These are phyloP conservation scores for Condylura cristata DNA, from an alignment of 2,113 vertebrate species.

Conservation along the genomic window DNA sequence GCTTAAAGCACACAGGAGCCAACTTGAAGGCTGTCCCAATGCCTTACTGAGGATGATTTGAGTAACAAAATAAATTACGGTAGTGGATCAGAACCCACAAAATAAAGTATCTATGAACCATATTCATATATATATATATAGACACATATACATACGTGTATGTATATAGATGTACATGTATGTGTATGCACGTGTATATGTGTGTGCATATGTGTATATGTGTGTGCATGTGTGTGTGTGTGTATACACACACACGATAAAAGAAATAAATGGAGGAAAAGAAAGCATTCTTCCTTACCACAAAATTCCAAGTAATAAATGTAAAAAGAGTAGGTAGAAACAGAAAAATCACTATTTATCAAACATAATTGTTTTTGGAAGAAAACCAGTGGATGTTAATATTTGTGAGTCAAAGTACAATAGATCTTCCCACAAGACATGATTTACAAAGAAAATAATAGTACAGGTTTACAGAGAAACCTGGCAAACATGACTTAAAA, in stretches of 20 bases:
- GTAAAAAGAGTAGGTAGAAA: not conserved
- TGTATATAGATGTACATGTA: too few relatives aligned
- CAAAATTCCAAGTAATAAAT: not conserved
- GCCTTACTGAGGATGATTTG: not conserved
- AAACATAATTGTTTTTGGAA: not conserved
- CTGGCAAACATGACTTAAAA: not conserved
- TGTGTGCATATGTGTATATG: too few relatives aligned
- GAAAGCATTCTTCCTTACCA: not conserved
- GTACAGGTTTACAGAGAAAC: not conserved
- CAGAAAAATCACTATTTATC: conserved; percentile 29
- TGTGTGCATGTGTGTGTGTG: too few relatives aligned
- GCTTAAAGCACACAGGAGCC: not conserved
- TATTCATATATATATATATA: not conserved
- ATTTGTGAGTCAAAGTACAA: not conserved
- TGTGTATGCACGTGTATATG: too few relatives aligned
- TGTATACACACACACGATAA: too few relatives aligned
- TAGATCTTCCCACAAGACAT: not conserved
- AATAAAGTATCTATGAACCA: not conserved
- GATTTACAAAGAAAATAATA: conserved; percentile 8
- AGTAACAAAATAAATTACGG: not conserved
- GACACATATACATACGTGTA: too few relatives aligned
- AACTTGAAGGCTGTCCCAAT: not conserved
- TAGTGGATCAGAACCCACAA: not conserved
- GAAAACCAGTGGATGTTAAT: not conserved
- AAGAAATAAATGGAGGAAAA: not conserved